A percentile compares a stretch with the other conserved stretches of the same genome.
Conservation (phyloP, 2,113 vertebrate genomes). For the Tupaia chinensis region DNA sequence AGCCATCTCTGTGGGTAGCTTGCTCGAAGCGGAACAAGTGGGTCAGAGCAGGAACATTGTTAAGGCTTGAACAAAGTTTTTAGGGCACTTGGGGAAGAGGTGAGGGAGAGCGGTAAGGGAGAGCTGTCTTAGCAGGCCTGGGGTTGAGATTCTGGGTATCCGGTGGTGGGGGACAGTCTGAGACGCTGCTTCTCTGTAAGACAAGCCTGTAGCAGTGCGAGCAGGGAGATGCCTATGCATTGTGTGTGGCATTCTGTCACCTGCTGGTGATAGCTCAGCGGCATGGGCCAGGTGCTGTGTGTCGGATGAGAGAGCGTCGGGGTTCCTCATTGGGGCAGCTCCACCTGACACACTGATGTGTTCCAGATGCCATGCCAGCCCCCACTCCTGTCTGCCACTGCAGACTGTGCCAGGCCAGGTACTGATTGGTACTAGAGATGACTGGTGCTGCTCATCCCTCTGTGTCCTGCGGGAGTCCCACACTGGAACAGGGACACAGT, state of each 20-base stretch:
- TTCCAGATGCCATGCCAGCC: rapidly evolving
- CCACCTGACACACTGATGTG: not conserved
- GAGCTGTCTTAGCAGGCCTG: no score
- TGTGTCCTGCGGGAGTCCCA: not conserved
- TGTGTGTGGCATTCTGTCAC: not conserved
- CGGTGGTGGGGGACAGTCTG: not conserved
- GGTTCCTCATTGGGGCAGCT: not conserved
- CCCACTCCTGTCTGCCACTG: not conserved
- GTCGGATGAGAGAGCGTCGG: not conserved
- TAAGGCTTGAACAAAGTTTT: not conserved
- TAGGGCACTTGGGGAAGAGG: not conserved
- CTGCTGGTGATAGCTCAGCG: rapidly evolving
- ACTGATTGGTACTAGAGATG: not conserved
- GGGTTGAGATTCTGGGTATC: not conserved
- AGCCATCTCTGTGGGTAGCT: not conserved
- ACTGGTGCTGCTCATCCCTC: not conserved
- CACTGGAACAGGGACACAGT: no score
- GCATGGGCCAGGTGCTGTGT: rapidly evolving
- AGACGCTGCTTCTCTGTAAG: not conserved
- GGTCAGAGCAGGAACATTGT: not conserved
- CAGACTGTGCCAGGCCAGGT: not conserved
- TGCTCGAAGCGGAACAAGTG: not conserved
- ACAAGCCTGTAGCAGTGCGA: not conserved
- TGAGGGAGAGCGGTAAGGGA: not conserved
- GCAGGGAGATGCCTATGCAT: not conserved